Conservation (phyloP, 2,113 vertebrate genomes). For the Chaetorhynchus papuensis region DNA sequence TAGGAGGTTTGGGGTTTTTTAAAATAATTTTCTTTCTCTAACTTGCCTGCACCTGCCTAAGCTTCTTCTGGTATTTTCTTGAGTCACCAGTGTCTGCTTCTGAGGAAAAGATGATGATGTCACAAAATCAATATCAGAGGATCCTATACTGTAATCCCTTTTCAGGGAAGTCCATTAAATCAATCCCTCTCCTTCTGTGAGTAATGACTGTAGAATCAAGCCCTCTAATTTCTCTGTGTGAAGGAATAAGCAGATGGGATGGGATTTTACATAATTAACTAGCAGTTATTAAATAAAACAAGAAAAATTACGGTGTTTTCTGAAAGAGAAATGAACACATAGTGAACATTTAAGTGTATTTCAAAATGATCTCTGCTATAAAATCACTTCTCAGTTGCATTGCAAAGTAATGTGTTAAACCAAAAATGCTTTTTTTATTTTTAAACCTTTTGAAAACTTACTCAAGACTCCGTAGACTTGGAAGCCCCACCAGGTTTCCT, state of each 20-base stretch:
- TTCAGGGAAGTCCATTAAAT: conserved; percentile 49
- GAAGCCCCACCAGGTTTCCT: neutral
- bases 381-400: neutral
- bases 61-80: neutral
- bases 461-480: neutral
- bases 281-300: conserved; percentile 1
- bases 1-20: neutral
- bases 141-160: conserved; percentile 28
- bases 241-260: conserved; percentile 31
- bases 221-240: neutral
- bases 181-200: conserved; percentile 5
- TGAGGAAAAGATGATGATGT: conserved; percentile 38
- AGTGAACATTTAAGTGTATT: neutral
- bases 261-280: conserved; percentile 16
- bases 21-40: neutral
- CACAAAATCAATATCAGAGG: conserved; percentile 42
- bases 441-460: neutral
- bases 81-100: conserved; percentile 5
- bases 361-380: neutral
- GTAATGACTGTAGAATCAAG: neutral
- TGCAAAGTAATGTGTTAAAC: neutral
- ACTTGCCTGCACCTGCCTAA: neutral
- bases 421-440: neutral
- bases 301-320: neutral
- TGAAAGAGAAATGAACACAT: neutral